A percentile compares a stretch with the other conserved stretches of the same genome.
Conservation (phyloP, 1,140 invertebrate genomes). For the Trinorchestia longiramus region DNA sequence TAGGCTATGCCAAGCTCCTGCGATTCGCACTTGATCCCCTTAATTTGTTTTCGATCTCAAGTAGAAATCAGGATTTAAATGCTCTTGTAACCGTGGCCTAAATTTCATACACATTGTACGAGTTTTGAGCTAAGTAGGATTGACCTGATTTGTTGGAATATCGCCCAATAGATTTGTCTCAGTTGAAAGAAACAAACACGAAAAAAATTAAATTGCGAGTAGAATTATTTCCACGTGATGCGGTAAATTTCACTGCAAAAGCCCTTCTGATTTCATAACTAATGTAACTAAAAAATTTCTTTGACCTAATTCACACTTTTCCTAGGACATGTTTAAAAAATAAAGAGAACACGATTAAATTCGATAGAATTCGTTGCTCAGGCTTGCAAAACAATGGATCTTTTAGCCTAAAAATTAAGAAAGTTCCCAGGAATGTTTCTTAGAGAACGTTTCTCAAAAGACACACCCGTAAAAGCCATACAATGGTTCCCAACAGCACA, state of each 20-base stretch:
- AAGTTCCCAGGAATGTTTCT: background rate
- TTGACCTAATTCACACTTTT: background rate
- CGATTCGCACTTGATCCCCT: background rate
- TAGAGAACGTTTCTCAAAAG: background rate
- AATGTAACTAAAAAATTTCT: background rate
- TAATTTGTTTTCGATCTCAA: background rate
- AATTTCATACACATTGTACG: background rate
- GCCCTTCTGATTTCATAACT: background rate
- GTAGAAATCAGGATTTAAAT: background rate
- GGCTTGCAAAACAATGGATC: background rate
- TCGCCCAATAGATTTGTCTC: background rate
- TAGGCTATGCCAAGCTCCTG: background rate
- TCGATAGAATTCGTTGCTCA: no score
- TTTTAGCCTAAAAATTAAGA: background rate
- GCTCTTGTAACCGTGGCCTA: background rate
- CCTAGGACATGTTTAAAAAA: background rate
- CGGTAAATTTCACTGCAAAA: background rate
- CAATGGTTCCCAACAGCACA: no score
- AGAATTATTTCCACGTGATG: background rate
- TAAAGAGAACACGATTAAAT: background rate
- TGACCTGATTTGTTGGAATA: background rate
- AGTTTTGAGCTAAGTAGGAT: background rate
- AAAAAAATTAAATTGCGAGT: background rate
- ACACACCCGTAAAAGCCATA: no score
- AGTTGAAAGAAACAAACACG: background rate